phyloP scores from a whole-genome alignment of 1,140 invertebrate species.

The Paralvinella palmiformis region DNA sequence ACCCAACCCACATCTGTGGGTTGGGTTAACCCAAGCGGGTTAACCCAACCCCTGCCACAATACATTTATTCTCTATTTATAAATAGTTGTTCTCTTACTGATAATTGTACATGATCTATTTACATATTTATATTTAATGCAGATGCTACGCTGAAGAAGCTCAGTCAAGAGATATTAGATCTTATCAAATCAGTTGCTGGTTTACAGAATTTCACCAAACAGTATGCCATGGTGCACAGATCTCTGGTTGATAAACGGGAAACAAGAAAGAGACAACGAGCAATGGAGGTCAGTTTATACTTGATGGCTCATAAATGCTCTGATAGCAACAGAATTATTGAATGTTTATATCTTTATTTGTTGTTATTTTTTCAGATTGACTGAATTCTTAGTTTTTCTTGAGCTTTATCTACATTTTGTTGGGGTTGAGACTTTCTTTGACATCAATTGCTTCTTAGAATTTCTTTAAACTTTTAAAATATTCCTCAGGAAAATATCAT shows the following conservation, averaged over 20 bases:
- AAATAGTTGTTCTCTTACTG: not conserved
- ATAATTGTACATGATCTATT: not conserved
- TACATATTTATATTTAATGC: not conserved
- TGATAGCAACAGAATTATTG: not conserved
- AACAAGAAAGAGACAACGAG: slow-evolving; percentile 60
- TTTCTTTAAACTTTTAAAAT: too few relatives aligned
- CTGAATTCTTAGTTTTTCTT: not conserved
- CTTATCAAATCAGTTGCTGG: slow-evolving; percentile 63
- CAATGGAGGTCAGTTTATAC: slow-evolving; percentile 40
- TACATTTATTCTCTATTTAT: too few relatives aligned
- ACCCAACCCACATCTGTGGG: too few relatives aligned
- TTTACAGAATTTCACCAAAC: slow-evolving; percentile 59
- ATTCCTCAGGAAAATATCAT: too few relatives aligned
- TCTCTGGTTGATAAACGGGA: slow-evolving; percentile 59
- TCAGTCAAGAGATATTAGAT: slow-evolving; percentile 62
- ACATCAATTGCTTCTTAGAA: too few relatives aligned
- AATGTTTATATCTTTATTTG: not conserved
- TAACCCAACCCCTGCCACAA: too few relatives aligned
- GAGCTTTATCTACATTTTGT: too few relatives aligned
- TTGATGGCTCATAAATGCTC: not conserved
- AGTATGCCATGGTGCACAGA: slow-evolving; percentile 56
- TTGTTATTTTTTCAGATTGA: not conserved
- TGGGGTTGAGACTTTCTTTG: too few relatives aligned
- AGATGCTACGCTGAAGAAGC: slow-evolving; percentile 29
- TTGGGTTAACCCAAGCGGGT: too few relatives aligned